Conservation (phyloP, 2,888 invertebrate species). For the Zootermopsis nevadensis region DNA sequence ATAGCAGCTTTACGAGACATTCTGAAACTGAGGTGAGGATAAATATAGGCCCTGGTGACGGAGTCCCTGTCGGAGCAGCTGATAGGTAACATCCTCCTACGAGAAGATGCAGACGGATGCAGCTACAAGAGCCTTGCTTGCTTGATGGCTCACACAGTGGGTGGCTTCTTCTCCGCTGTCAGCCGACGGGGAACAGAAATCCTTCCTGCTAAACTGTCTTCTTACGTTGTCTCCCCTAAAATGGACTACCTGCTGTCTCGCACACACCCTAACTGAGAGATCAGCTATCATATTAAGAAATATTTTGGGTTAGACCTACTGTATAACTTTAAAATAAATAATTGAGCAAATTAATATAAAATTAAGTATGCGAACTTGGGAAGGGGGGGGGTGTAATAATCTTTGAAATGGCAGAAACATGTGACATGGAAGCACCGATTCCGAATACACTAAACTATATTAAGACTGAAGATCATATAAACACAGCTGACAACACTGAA, state of each 20-base stretch:
- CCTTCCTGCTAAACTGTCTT: slow-evolving; percentile 26
- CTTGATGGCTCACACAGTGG: slow-evolving; percentile 5
- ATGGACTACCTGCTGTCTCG: slow-evolving; percentile 6
- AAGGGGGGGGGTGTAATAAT: too few relatives aligned
- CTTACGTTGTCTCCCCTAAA: slow-evolving; percentile 14
- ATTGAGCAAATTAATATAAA: too few relatives aligned
- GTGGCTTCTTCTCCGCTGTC: slow-evolving; percentile 5
- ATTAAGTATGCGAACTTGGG: too few relatives aligned
- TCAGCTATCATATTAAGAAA: too few relatives aligned
- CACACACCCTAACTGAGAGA: neutral
- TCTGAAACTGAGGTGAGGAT: neutral
- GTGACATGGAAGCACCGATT: too few relatives aligned
- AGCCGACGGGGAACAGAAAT: neutral
- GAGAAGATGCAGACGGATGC: neutral
- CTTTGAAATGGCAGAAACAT: too few relatives aligned
- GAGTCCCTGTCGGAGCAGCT: neutral
- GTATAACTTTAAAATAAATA: too few relatives aligned
- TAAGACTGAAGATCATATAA: too few relatives aligned
- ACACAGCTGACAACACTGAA: too few relatives aligned
- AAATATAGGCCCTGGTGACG: slow-evolving; percentile 27
- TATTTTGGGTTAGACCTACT: too few relatives aligned
- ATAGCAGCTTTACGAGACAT: slow-evolving; percentile 17
- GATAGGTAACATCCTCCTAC: neutral
- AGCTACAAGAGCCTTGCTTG: neutral
- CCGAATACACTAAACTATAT: too few relatives aligned